These are phyloP conservation scores for Tyrannus savana DNA, from an alignment of 2,113 vertebrate species.

Conservation along the genomic window DNA sequence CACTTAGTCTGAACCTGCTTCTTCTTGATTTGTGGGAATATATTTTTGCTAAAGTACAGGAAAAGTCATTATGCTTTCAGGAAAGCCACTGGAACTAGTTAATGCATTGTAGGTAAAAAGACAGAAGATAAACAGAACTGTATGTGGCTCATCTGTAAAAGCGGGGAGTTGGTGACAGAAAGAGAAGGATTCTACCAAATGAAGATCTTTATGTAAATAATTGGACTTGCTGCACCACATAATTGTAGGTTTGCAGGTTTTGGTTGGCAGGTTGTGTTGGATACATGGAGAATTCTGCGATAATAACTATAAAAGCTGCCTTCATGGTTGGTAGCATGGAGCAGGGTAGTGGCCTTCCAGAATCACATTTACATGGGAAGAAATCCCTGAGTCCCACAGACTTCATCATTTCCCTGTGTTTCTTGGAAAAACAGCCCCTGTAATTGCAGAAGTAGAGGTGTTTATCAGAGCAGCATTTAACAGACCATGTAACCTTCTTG, in stretches of 20 bases:
- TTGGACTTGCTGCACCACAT: not conserved
- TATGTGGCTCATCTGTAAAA: slow-evolving; percentile 13
- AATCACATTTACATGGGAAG: not conserved
- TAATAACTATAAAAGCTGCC: not conserved
- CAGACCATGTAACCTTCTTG: not conserved
- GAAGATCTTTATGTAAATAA: slow-evolving; percentile 4
- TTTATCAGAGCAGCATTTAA: not conserved
- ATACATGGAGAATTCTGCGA: not conserved
- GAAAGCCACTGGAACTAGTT: slow-evolving; percentile 74
- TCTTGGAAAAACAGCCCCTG: not conserved
- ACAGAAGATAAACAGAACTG: slow-evolving; percentile 48
- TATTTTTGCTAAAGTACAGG: slow-evolving; percentile 81
- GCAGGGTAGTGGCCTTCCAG: not conserved
- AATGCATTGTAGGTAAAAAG: slow-evolving; percentile 66
- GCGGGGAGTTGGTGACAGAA: not conserved
- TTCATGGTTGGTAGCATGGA: not conserved
- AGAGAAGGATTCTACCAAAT: not conserved
- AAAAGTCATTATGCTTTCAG: slow-evolving; percentile 78
- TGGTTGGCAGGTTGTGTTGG: not conserved
- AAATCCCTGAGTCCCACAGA: not conserved
- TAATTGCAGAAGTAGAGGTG: not conserved
- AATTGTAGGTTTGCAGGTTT: not conserved
- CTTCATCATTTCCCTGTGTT: not conserved
- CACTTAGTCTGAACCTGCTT: slow-evolving; percentile 79
- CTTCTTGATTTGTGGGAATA: slow-evolving; percentile 82